Base-by-base conservation (phyloP, 1,140 invertebrate genomes). In the Diachasmimorpha longicaudata region DNA sequence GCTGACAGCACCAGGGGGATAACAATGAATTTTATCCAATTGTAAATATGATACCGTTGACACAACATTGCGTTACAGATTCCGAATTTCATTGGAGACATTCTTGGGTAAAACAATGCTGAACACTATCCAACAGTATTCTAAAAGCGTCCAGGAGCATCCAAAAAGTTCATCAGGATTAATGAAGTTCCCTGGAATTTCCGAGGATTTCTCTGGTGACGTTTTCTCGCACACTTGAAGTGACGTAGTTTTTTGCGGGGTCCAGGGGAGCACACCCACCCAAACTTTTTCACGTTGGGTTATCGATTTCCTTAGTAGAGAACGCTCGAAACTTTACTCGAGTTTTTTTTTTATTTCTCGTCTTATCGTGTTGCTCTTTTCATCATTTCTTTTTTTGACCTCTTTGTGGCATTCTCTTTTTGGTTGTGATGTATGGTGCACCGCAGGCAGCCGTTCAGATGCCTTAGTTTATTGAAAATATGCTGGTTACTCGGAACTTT, bases 351-450 rank as follows among this genome's bases (percentile, higher is more conserved):
- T 14, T 8, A 8, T 23, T 63, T 3, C 14, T 14, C 58, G 5
- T 25, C 48, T 8, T 14, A 52, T 52, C 44, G 44, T 58, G 21
- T 58, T 58, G 58, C 58, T 63, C 58, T 25, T 63, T 25, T 25
- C 23, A 52, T 63, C 19, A 63, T 63, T 63, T 31, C 23, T 63
- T 63, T 63, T 25, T 31, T 31, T 31, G 31, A 6, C 23, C 10
- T 19, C 23, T 31, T 13, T 63, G 58, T 63, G 23, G 58, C 23
- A 63, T 13, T 63, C 23, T 25, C 58, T 63, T 63, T 25, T 63
- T 63, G 58, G 8, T 63, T 63, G 58, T 63, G 58, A 63, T 25
- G 58, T 63, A 25, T 63, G 58, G 21, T 63, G 58, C 58, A 63
- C 58, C 58, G 23, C 58, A 63, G 23, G 4, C 52, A 21, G 52